phyloP scores from a whole-genome alignment of 2,888 invertebrate genomes.

The Ormyrus nitidulus region DNA sequence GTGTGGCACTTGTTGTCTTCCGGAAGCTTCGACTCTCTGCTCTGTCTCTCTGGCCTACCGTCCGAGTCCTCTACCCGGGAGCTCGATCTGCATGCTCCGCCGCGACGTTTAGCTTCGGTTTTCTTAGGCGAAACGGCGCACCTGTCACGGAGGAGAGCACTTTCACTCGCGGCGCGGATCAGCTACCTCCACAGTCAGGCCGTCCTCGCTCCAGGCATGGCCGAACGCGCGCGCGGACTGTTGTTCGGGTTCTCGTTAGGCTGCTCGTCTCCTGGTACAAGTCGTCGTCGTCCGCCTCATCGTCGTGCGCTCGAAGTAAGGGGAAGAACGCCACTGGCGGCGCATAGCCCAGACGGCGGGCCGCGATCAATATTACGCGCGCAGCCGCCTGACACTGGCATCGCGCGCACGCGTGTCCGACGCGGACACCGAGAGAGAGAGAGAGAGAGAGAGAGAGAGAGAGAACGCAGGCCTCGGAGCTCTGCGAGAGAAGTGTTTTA shows the following conservation, averaged over 20 bases:
- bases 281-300: not conserved
- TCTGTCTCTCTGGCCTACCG: not conserved
- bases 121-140: not conserved
- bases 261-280: not conserved
- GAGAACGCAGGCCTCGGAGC: not conserved
- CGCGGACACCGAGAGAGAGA: not conserved
- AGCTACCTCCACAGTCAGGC: not conserved
- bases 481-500: not conserved
- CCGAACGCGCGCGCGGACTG: not conserved
- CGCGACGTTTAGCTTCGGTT: not conserved
- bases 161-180: conserved; percentile 5
- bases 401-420: not conserved
- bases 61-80: not conserved
- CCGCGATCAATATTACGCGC: conserved; percentile 2
- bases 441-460: conserved; percentile 14
- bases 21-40: not conserved
- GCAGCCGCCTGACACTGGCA: not conserved
- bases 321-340: conserved; percentile 34
- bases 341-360: not conserved
- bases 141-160: conserved; percentile 6
- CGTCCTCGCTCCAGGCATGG: conserved; percentile 27
- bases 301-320: not conserved
- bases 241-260: not conserved
- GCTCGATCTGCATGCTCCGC: not conserved
- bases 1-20: not conserved